Conservation (phyloP, 1,140 invertebrate species). For the Brachionus angularis region DNA sequence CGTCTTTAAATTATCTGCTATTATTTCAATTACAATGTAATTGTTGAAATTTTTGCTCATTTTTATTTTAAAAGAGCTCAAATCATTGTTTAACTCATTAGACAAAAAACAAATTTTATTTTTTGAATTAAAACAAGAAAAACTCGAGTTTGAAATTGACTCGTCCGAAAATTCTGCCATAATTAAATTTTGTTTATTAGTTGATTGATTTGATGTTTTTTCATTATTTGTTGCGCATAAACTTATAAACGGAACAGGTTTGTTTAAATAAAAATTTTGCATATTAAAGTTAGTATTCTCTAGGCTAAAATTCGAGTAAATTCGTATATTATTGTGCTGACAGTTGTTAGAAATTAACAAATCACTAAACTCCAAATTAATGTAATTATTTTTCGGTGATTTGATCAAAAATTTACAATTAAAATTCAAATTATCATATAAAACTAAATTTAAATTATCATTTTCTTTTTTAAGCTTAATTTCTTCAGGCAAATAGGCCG, state of each 20-base stretch:
- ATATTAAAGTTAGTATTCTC: background rate
- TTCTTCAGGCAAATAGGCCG: background rate
- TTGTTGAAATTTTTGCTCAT: slow-evolving; percentile 11
- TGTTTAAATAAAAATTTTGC: background rate
- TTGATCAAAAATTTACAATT: slow-evolving; percentile 13
- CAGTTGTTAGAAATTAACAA: background rate
- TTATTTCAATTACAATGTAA: slow-evolving; percentile 6
- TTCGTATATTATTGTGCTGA: slow-evolving; percentile 17
- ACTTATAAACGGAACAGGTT: slow-evolving; percentile 7
- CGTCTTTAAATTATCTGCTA: slow-evolving; percentile 5
- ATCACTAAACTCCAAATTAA: slow-evolving; percentile 23
- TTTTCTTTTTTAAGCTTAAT: background rate
- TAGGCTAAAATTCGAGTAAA: slow-evolving; percentile 30
- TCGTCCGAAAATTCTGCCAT: slow-evolving; percentile 37
- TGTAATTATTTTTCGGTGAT: slow-evolving; percentile 22
- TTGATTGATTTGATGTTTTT: background rate
- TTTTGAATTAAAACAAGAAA: slow-evolving; percentile 17
- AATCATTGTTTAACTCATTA: background rate
- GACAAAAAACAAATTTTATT: slow-evolving; percentile 32
- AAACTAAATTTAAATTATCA: slow-evolving; percentile 21
- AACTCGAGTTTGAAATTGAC: slow-evolving; percentile 29
- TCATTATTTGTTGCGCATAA: background rate
- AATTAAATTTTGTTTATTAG: slow-evolving; percentile 30
- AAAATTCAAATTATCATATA: slow-evolving; percentile 36
- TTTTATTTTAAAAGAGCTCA: slow-evolving; percentile 5